These are phyloP conservation scores for Carapus acus DNA, from an alignment of 2,797 vertebrate genomes.

Conservation along the genomic window DNA sequence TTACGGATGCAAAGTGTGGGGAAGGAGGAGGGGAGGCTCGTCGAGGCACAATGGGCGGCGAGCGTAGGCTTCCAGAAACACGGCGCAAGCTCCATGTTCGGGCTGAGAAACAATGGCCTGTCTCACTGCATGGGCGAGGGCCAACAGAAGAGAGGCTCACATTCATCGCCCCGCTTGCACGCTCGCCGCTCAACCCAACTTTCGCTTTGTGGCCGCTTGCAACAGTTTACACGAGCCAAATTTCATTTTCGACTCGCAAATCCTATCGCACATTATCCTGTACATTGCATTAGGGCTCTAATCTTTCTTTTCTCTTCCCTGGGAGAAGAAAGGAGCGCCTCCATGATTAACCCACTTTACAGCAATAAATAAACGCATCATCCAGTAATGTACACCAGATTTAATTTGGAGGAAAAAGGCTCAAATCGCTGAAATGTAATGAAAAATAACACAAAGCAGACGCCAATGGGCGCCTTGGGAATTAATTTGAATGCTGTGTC, in stretches of 20 bases:
- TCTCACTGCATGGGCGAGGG: constrained; percentile 63
- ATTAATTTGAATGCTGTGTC: constrained; percentile 67
- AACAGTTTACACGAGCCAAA: constrained; percentile 75
- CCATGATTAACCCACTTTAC: constrained; percentile 81
- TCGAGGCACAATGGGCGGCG: constrained; percentile 48
- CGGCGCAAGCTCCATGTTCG: constrained; percentile 55
- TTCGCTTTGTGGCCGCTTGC: constrained; percentile 70
- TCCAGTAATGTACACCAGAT: constrained; percentile 74
- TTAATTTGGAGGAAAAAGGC: constrained; percentile 70
- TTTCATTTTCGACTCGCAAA: constrained; percentile 78
- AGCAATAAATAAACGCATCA: constrained; percentile 77
- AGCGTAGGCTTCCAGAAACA: constrained; percentile 56
- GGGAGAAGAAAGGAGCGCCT: constrained; percentile 72
- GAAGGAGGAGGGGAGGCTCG: constrained; percentile 57
- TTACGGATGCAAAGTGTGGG: constrained; percentile 56
- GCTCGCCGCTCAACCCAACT: constrained; percentile 55
- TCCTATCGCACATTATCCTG: constrained; percentile 80
- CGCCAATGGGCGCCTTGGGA: constrained; percentile 63
- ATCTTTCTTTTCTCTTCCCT: constrained; percentile 75
- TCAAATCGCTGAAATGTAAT: constrained; percentile 68
- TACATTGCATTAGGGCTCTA: constrained; percentile 80
- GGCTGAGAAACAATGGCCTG: constrained; percentile 57
- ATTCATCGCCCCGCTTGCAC: constrained; percentile 53
- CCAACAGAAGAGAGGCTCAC: constrained; percentile 63
- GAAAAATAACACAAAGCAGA: constrained; percentile 71